Base-by-base conservation (phyloP, 2,797 vertebrate genomes). In the Vultur gryphus region DNA sequence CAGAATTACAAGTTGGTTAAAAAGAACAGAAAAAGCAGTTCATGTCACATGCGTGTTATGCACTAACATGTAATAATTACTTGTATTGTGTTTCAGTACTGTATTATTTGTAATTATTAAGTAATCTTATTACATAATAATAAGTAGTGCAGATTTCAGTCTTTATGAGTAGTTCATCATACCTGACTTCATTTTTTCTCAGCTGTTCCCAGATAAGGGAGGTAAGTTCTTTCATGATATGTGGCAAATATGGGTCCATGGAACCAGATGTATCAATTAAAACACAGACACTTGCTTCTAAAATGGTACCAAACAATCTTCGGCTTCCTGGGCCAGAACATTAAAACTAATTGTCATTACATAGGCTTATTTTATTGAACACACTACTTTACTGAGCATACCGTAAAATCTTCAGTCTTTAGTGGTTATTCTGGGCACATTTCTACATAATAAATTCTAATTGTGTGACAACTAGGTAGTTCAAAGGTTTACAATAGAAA, bases 121-220 rank as follows among this genome's bases (percentile, higher is more conserved):
- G 48, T 33, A 71, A 64, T 21, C 7, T 71, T 28, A 51, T 72
- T 84, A 64, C 44, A 31, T 31, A 75, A 44, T 5, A 78, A 25
- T 19, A 48, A 31, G 14, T 31, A 81, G 41, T 49, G 46, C n/a
- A 88, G 52, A 67, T 76, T 84, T 81, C 87, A 65, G 41, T 43
- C 35, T 71, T 90, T 55, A 83, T 41, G 59, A 94, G 52, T 26
- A 69, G 69, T 65, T 59, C 20, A 35, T 55, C 96, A 78, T 95
- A 98, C 98, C 98, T 98, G 87, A 96, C 37, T 59, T 94, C 86
- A 44, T 92, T 95, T 87, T 90, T 96, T 79, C 98, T 95, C 72
- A 99, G 98, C 92, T 99, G 98, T 52, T 99, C 99, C 99, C 98
- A 99, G 87, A 99, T 97, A 61, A 99, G 97, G 35, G 98, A 98